Evolutionary conservation across 2,888 invertebrate species (phyloP).

Genomic region (Papilio demoleus): DNA sequence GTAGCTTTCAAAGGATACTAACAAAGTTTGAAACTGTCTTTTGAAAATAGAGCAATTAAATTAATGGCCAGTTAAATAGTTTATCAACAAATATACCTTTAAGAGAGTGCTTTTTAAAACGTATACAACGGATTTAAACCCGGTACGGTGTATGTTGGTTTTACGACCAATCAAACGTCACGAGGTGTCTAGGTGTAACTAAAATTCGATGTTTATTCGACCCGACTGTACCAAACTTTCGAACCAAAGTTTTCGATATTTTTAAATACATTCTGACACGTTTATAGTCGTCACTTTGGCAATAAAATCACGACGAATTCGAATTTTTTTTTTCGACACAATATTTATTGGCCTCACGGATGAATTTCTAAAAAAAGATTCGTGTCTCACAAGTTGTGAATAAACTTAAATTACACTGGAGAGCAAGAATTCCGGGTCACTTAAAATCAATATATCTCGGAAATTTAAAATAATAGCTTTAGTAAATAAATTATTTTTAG

Average conservation of each 20-base stretch:
- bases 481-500: too few species aligned
- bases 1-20: not conserved
- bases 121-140: constrained; percentile 30
- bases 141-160: constrained; percentile 18
- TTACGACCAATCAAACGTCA: constrained; percentile 33
- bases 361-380: constrained; percentile 2
- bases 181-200: constrained; percentile 24
- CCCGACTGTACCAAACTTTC: constrained; percentile 26
- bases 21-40: too few species aligned
- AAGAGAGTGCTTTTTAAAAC: constrained; percentile 3
- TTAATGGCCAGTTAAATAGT: constrained; percentile 17
- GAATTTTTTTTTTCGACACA: not conserved
- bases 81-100: not conserved
- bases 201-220: constrained; percentile 32
- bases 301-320: constrained; percentile 6
- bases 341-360: not conserved
- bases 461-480: too few species aligned
- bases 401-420: too few species aligned
- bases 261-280: constrained; percentile 29
- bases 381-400: not conserved
- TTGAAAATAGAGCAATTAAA: constrained; percentile 4
- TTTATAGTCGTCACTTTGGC: constrained; percentile 23
- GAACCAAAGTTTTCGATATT: constrained; percentile 28
- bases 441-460: too few species aligned
- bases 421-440: too few species aligned